Evolutionary conservation across 2,888 invertebrate genomes (phyloP).

Genomic region (Ormyrus thymus): DNA sequence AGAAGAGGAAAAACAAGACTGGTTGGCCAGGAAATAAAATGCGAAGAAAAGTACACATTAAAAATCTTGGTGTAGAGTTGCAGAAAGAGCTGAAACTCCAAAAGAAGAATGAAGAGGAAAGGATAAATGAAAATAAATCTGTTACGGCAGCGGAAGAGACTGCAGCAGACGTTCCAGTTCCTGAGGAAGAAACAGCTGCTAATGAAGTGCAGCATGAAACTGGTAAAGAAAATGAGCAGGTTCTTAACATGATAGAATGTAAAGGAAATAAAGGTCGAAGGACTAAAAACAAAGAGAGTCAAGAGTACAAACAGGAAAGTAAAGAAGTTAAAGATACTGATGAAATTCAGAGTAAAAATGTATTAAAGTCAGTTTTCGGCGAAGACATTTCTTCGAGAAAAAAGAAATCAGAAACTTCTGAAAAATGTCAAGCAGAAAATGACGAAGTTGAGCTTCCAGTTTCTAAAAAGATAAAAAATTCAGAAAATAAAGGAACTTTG

Average conservation of each 20-base stretch:
- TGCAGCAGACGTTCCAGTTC: conserved; percentile 30
- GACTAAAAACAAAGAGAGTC: conserved; percentile 34
- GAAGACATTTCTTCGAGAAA: conserved; percentile 37
- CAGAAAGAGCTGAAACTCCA: conserved; percentile 66
- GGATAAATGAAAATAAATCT: background rate
- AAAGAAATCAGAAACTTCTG: conserved; percentile 16
- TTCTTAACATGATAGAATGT: conserved; percentile 14
- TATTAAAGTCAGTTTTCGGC: conserved; percentile 28
- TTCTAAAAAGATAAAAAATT: conserved; percentile 27
- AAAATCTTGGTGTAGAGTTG: conserved; percentile 58
- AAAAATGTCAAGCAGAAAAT: conserved; percentile 30
- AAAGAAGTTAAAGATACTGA: conserved; percentile 66
- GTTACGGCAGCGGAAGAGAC: conserved; percentile 3
- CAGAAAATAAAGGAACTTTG: conserved; percentile 13
- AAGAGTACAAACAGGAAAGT: conserved; percentile 26
- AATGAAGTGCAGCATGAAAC: conserved; percentile 72
- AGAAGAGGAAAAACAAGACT: conserved; percentile 83
- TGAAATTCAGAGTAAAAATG: conserved; percentile 56
- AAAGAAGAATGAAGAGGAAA: conserved; percentile 41
- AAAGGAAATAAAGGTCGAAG: conserved; percentile 20
- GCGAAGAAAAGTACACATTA: conserved; percentile 64
- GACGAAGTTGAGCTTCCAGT: conserved; percentile 23
- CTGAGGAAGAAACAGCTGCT: conserved; percentile 66
- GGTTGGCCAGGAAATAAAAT: conserved; percentile 83
- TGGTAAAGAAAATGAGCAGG: conserved; percentile 55